Base-by-base conservation (phyloP, 1,140 invertebrate genomes). In the Sesamia nonagrioides region DNA sequence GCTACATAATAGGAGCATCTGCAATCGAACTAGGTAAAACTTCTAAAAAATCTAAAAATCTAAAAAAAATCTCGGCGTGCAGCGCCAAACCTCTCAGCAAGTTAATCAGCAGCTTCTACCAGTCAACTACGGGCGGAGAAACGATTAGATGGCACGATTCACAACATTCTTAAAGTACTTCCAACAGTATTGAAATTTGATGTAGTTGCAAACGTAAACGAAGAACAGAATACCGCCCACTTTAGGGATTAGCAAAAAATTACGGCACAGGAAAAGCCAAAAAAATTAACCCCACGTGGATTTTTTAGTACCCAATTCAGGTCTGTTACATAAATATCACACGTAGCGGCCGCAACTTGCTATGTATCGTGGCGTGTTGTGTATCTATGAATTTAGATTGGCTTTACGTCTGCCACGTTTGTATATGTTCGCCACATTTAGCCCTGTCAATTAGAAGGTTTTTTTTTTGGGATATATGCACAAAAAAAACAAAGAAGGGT, bases 351-450 rank as follows among this genome's bases (percentile, higher is more conserved):
- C 37, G n/a, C 42, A 60, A 74, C 54, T 60, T 60, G 72, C 37
- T 56, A 74, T 74, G 33, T 74, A 60, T 74, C 18, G 54, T 60
- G 52, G 45, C 17, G 15, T 27, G 42, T 58, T 58, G 71, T 40
- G 8, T 37, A 45, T 56, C n/a, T n/a, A 60, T 74, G 72, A 74
- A 74, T 74, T 74, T 74, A 74, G 72, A 74, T 74, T 74, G 72
- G 72, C 21, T 74, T 60, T 74, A 74, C 17, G 54, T 56, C 40
- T 54, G 37, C 8, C 27, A 42, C 11, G 33, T 52, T 35, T 9
- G 2, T 6, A 1, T 40, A n/a, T n/a, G n/a, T n/a, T n/a, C n/a
- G n/a, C n/a, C n/a, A n/a, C n/a, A n/a, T n/a, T n/a, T n/a, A n/a
- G n/a, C 1, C 9, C 1, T 27, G 42, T 33, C 4, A 66, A n/a